Evolutionary conservation across 2,888 invertebrate species (phyloP).

Genomic region (Harpalus rubripes): DNA sequence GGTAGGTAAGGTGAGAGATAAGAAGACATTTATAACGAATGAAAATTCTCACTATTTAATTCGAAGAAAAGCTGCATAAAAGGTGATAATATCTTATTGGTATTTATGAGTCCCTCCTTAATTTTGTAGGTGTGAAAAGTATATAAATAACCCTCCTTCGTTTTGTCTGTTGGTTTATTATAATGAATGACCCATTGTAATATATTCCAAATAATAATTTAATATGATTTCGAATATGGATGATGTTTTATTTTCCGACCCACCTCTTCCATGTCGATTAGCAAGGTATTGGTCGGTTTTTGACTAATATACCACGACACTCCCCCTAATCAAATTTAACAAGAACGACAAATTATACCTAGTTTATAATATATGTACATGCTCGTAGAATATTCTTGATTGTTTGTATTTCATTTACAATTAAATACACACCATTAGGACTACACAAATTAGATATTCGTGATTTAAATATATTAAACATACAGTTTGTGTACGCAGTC

Average conservation of each 20-base stretch:
- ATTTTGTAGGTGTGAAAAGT: constrained; percentile 5
- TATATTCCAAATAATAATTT: constrained; percentile 40
- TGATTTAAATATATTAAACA: constrained; percentile 13
- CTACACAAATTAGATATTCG: constrained; percentile 14
- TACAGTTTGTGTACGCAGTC: no score
- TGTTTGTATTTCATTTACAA: constrained; percentile 22
- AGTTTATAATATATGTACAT: constrained; percentile 40
- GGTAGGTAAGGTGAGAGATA: no score
- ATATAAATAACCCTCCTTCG: neutral
- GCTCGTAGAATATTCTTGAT: neutral
- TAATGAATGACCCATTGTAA: constrained; percentile 27
- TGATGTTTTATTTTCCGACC: constrained; percentile 53
- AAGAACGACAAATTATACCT: constrained; percentile 37
- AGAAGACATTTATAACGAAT: no score
- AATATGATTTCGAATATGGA: constrained; percentile 37
- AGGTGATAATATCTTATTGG: neutral
- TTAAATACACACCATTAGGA: constrained; percentile 7
- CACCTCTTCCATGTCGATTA: constrained; percentile 62
- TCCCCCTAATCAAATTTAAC: constrained; percentile 58
- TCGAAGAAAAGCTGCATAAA: neutral
- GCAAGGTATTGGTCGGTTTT: constrained; percentile 52
- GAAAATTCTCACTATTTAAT: no score
- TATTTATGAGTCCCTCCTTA: neutral
- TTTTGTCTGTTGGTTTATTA: constrained; percentile 13
- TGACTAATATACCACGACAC: constrained; percentile 56